Evolutionary conservation across 2,888 invertebrate genomes (phyloP).

Genomic region (Tachina lurida): DNA sequence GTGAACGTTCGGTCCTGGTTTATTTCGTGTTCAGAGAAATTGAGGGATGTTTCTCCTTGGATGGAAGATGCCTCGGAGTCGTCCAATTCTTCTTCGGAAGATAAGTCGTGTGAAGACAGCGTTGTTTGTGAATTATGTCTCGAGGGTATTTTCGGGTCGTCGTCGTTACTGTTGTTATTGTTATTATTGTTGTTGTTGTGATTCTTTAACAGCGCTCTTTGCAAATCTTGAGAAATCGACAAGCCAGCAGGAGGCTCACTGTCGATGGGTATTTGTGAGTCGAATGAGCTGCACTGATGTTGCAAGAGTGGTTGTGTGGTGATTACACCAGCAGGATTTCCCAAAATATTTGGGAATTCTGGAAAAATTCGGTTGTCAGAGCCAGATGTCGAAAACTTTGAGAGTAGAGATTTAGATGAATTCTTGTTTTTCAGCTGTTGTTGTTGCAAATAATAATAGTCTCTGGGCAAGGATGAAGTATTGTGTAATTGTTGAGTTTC

Average conservation of each 20-base stretch:
- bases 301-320: constrained; percentile 77
- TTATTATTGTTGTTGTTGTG: constrained; percentile 55
- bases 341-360: constrained; percentile 75
- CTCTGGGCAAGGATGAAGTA: constrained; percentile 80
- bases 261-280: constrained; percentile 76
- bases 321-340: constrained; percentile 76
- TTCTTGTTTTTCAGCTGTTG: constrained; percentile 80
- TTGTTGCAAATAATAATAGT: constrained; percentile 81
- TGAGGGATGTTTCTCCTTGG: constrained; percentile 72
- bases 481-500: constrained; percentile 72
- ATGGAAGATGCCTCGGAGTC: constrained; percentile 71
- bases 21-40: constrained; percentile 73
- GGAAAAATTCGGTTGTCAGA: constrained; percentile 82
- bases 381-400: constrained; percentile 79
- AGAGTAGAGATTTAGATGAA: constrained; percentile 78
- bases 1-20: constrained; percentile 76
- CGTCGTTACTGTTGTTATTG: constrained; percentile 65
- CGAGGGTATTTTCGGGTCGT: constrained; percentile 50
- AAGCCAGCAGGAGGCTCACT: constrained; percentile 74
- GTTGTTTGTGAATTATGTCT: constrained; percentile 54
- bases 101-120: constrained; percentile 45
- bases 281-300: constrained; percentile 75
- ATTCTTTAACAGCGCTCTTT: constrained; percentile 78
- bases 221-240: constrained; percentile 77
- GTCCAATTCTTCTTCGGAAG: constrained; percentile 48